Percentiles rank a stretch among this genome's conserved stretches.
Evolutionary conservation across 2,113 vertebrate genomes (phyloP).

Genomic region (Apodemus speciosus): DNA sequence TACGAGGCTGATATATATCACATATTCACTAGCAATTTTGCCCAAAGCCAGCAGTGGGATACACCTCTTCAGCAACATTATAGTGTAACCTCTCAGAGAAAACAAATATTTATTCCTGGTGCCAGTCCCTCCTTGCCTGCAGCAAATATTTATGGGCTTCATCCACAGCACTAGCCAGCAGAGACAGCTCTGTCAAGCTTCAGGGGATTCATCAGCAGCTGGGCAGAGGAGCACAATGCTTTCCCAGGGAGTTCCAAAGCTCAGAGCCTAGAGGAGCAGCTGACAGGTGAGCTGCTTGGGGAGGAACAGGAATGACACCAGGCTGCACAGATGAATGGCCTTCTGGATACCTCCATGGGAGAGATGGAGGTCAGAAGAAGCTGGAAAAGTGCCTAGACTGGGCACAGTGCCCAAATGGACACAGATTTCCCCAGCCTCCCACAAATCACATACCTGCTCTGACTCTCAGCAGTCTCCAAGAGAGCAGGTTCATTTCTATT

Average conservation of each 20-base stretch:
- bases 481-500: background rate
- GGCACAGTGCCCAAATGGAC: background rate
- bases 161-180: background rate
- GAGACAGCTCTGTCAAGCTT: background rate
- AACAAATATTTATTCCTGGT: constrained; percentile 45
- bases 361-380: background rate
- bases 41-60: constrained; percentile 64
- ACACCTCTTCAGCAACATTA: constrained; percentile 25
- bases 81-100: constrained; percentile 55
- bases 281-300: background rate
- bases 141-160: constrained; percentile 10
- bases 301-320: background rate
- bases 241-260: background rate
- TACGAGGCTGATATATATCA: constrained; percentile 71
- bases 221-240: background rate
- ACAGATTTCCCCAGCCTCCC: background rate
- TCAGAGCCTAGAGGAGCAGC: background rate
- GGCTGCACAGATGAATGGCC: background rate
- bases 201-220: background rate
- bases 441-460: background rate
- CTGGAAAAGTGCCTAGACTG: background rate
- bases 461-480: constrained; percentile 5
- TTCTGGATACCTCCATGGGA: background rate
- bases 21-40: constrained; percentile 71
- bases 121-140: constrained; percentile 50